Evolutionary conservation across 2,888 invertebrate genomes (phyloP).

Genomic region (Oasisia sp.): DNA sequence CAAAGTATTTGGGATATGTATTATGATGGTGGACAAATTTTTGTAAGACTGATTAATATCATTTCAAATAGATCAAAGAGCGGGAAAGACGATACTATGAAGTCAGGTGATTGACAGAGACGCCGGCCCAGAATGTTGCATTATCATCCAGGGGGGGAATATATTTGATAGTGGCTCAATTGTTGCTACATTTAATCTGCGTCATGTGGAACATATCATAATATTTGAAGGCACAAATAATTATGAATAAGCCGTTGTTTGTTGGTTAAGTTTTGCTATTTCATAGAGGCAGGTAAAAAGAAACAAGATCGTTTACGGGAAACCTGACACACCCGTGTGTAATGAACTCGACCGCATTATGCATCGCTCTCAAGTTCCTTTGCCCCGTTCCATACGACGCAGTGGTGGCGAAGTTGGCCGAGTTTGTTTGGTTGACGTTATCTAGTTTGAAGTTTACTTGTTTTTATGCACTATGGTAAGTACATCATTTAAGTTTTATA

Average conservation of each 20-base stretch:
- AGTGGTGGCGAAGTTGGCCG: constrained; percentile 5
- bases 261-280: not conserved
- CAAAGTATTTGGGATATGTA: not conserved
- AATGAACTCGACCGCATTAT: not conserved
- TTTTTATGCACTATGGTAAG: constrained; percentile 17
- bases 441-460: constrained; percentile 5
- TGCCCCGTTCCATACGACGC: constrained; percentile 6
- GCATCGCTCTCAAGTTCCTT: not conserved
- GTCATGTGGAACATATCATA: not conserved
- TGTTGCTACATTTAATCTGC: not conserved
- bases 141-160: not conserved
- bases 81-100: not conserved
- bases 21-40: not conserved
- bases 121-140: constrained; percentile 5
- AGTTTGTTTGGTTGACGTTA: constrained; percentile 17
- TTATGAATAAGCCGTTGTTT: not conserved
- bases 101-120: constrained; percentile 17
- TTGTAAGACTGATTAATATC: not conserved
- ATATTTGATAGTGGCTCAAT: not conserved
- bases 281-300: not conserved
- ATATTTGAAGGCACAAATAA: not conserved
- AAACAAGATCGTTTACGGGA: not conserved
- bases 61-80: not conserved
- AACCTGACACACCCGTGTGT: not conserved
- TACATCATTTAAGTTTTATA: not conserved